Evolutionary conservation across 23 tunicate species (phyloP), one percentile per base, ranked within the genome.

Genomic region (Ascidia mentula): DNA sequence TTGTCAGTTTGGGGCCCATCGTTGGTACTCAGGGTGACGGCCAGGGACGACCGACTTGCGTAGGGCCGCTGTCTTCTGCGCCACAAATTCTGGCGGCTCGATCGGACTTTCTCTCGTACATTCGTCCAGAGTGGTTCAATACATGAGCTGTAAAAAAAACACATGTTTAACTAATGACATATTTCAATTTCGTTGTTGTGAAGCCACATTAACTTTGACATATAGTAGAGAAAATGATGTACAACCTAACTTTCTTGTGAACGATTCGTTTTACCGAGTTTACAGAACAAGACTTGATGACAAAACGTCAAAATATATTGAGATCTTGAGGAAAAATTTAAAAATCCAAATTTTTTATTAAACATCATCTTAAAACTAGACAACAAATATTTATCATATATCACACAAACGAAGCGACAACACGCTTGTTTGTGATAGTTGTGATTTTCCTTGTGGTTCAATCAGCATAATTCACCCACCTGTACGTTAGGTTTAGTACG

Each of bases 401-500:
- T n/a, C n/a, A n/a, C n/a, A n/a, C n/a, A n/a, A n/a, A n/a, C n/a
- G n/a, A n/a, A n/a, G n/a, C n/a, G n/a, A n/a, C n/a, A n/a, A n/a
- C n/a, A n/a, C n/a, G n/a, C n/a, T n/a, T n/a, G n/a, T n/a, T n/a
- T n/a, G n/a, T n/a, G n/a, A n/a, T n/a, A n/a, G n/a, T n/a, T n/a
- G n/a, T n/a, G n/a, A n/a, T n/a, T n/a, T n/a, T n/a, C n/a, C n/a
- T n/a, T n/a, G n/a, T n/a, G n/a, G n/a, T n/a, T n/a, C n/a, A n/a
- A n/a, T n/a, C n/a, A n/a, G n/a, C n/a, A n/a, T n/a, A n/a, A n/a
- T n/a, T n/a, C n/a, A 5, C 65, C 2, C 26, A 91, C 97, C 59
- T 72, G 82, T 85, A 77, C 32, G 82, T 30, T 6, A 86, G 80
- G 37, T 75, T 69, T 35, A 82, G 40, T 20, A 91, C 77, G 38